Evolutionary conservation across 1,140 invertebrate species (phyloP).

Genomic region (Lordiphosa stackelbergi): DNA sequence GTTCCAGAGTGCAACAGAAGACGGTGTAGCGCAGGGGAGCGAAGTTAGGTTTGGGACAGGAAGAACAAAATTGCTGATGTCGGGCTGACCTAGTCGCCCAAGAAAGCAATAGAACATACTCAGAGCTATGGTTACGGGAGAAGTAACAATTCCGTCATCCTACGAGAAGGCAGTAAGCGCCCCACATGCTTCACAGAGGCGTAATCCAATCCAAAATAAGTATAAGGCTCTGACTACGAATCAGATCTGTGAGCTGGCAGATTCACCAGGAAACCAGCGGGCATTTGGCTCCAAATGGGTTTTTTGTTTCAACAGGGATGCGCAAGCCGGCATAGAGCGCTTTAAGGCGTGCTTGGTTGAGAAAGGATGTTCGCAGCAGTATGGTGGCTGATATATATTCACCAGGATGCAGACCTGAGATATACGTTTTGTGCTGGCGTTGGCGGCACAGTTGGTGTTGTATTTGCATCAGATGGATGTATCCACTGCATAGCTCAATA

Average conservation of each 20-base stretch:
- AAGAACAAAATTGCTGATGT: too few species aligned
- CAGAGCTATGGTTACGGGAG: neutral
- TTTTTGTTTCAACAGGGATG: too few species aligned
- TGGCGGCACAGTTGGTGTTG: slow-evolving; percentile 64
- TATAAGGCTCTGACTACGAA: neutral
- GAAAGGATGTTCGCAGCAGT: slow-evolving; percentile 56
- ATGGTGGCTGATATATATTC: slow-evolving; percentile 68
- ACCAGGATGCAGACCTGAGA: neutral
- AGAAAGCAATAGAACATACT: too few species aligned
- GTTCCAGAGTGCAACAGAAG: too few species aligned
- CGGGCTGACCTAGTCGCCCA: too few species aligned
- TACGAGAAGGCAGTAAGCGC: neutral
- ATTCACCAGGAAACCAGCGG: neutral
- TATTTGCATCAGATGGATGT: too few species aligned
- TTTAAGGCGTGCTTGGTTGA: slow-evolving; percentile 75
- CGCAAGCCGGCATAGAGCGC: too few species aligned
- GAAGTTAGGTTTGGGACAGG: too few species aligned
- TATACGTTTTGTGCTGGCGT: slow-evolving; percentile 65
- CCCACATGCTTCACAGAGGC: too few species aligned
- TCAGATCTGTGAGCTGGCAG: neutral
- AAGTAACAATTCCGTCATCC: neutral
- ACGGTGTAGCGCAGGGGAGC: too few species aligned
- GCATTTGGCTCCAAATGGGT: neutral
- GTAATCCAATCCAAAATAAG: neutral
- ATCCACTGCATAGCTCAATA: too few species aligned